Evolutionary conservation across 1,140 invertebrate species (phyloP).

Genomic region (Brachionus plicatilis): DNA sequence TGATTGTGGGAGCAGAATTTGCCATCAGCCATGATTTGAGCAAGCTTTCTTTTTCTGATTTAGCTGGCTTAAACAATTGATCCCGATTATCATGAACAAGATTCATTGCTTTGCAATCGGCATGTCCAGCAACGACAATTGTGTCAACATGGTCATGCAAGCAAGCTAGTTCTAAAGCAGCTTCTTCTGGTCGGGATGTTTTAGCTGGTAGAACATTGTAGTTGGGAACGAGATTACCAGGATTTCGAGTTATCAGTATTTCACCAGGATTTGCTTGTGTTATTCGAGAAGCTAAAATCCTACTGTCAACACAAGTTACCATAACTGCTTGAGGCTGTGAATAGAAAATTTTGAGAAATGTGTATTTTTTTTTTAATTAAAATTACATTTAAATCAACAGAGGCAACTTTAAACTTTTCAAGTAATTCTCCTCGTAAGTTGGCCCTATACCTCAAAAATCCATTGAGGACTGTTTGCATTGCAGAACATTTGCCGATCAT

Average conservation of each 20-base stretch:
- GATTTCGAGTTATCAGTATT: slow-evolving; percentile 93
- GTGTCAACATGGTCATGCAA: slow-evolving; percentile 85
- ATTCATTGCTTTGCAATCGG: slow-evolving; percentile 72
- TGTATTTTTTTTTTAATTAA: slow-evolving; percentile 56
- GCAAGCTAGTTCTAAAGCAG: slow-evolving; percentile 84
- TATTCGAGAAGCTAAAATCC: slow-evolving; percentile 89
- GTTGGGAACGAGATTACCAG: slow-evolving; percentile 59
- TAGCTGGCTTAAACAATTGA: background rate
- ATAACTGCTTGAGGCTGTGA: slow-evolving; percentile 81
- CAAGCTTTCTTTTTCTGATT: slow-evolving; percentile 55
- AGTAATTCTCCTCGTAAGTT: background rate
- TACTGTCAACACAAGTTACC: slow-evolving; percentile 93
- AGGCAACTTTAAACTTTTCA: slow-evolving; percentile 13
- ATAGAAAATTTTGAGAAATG: background rate
- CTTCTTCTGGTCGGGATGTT: slow-evolving; percentile 73
- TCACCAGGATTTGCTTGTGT: slow-evolving; percentile 90
- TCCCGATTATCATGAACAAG: slow-evolving; percentile 27
- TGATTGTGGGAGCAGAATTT: slow-evolving; percentile 72
- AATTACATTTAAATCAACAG: slow-evolving; percentile 5
- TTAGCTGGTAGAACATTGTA: slow-evolving; percentile 43
- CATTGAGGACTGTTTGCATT: background rate
- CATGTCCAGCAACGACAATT: slow-evolving; percentile 90
- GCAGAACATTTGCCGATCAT: slow-evolving; percentile 33
- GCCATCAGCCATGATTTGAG: slow-evolving; percentile 82
- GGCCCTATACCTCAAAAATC: background rate